These are phyloP conservation scores for Junco hyemalis DNA, from an alignment of 2,113 vertebrate species.

Conservation along the genomic window DNA sequence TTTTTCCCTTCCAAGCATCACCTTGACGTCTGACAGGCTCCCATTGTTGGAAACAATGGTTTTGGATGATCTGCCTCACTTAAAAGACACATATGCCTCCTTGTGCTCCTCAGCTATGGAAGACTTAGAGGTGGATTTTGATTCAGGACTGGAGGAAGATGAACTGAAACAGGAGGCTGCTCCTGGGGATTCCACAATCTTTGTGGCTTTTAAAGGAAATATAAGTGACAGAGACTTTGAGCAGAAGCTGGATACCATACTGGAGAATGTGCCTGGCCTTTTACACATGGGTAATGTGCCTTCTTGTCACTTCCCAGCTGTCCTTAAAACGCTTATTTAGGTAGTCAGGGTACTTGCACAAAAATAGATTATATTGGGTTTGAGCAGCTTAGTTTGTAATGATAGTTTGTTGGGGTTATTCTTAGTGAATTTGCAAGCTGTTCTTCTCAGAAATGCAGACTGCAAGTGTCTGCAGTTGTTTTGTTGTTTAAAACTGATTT, in stretches of 20 bases:
- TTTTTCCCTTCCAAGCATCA: slow-evolving; percentile 58
- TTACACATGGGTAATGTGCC: slow-evolving; percentile 86
- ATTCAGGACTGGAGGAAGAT: slow-evolving; percentile 85
- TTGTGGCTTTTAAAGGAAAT: slow-evolving; percentile 92
- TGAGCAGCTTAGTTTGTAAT: background rate
- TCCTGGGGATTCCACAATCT: slow-evolving; percentile 83
- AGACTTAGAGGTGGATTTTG: slow-evolving; percentile 81
- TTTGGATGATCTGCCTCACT: slow-evolving; percentile 65
- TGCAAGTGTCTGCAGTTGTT: background rate
- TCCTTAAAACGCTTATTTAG: background rate
- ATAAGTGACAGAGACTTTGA: slow-evolving; percentile 90
- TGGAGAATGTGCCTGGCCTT: slow-evolving; percentile 86
- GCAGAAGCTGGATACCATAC: slow-evolving; percentile 84
- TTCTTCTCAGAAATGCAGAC: background rate
- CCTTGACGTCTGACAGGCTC: slow-evolving; percentile 52
- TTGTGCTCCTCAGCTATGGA: slow-evolving; percentile 74
- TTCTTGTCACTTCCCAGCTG: background rate
- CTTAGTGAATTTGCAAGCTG: background rate
- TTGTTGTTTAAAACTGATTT: background rate
- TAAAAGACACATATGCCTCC: slow-evolving; percentile 73
- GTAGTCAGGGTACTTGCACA: background rate
- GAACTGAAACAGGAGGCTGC: slow-evolving; percentile 72
- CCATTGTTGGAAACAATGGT: slow-evolving; percentile 71
- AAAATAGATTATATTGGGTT: background rate
- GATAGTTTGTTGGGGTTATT: background rate